Evolutionary conservation across 2,797 vertebrate genomes (phyloP), one percentile per base, ranked within the genome.

Genomic region (Clamator glandarius): DNA sequence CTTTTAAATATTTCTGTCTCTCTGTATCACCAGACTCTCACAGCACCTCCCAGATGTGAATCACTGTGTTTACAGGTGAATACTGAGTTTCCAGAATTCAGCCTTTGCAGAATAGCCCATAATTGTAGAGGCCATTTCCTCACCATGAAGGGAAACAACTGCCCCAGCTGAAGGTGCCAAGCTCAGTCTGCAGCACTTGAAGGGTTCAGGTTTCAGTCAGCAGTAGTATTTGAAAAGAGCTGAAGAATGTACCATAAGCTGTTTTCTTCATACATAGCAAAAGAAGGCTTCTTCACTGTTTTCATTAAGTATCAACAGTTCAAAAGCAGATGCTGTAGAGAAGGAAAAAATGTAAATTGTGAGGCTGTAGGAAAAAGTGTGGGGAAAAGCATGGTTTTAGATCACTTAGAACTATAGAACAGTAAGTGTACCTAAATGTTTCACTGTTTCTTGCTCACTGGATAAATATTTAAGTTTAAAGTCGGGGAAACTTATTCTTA

Each of bases 391-490:
- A 69, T 9, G 10, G 16, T 70, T 70, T 73, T 67, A 59, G 68
- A 90, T 91, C 46, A 64, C 21, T 74, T 64, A 86, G 55, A 73
- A 39, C 54, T 81, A 31, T 63, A 52, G 52, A 82, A 85, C 3
- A 12, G 48, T 72, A 59, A 90, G 31, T 83, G 87, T 95, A 88
- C 64, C 61, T 77, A 84, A 79, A 59, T 41, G 77, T 73, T 79
- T 82, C 84, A 66, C 55, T 84, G 36, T 64, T 89, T 81, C 87
- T 59, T 83, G 39, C 57, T 94, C 57, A 63, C 66, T 28, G n/a
- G 77, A 87, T 90, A 97, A 97, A 97, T 87, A 92, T 89, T 88
- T 92, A 85, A 96, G 42, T 55, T 93, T 94, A 93, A 96, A 97
- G 92, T 77, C 54, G 12, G 26, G 16, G 29, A 96, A 95, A 90